These are phyloP conservation scores for Gymnoscopelus microlampas DNA, from an alignment of 2,797 vertebrate species.

Conservation along the genomic window DNA sequence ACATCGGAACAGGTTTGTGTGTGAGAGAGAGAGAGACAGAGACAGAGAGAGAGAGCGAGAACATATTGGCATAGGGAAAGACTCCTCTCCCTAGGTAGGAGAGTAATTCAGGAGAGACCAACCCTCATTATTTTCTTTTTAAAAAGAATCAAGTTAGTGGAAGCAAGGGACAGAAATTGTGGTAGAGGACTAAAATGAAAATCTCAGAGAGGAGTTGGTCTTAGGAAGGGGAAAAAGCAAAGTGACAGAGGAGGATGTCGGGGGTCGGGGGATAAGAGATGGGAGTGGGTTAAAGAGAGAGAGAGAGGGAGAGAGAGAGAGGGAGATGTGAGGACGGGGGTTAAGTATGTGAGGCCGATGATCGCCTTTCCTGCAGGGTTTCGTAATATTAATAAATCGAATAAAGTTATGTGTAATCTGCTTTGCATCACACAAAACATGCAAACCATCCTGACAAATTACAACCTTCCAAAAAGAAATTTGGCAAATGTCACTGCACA, in stretches of 20 bases:
- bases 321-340: not conserved
- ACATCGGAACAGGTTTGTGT: no score
- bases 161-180: conserved; percentile 28
- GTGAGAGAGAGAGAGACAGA: no score
- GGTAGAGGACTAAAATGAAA: conserved; percentile 17
- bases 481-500: conserved; percentile 35
- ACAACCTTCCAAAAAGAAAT: conserved; percentile 52
- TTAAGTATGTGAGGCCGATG: conserved; percentile 39
- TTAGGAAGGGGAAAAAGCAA: conserved; percentile 1
- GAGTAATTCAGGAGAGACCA: conserved; percentile 45
- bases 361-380: conserved; percentile 43
- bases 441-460: conserved; percentile 51
- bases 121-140: conserved; percentile 59
- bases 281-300: not conserved
- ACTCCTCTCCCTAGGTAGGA: conserved; percentile 4
- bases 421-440: conserved; percentile 56
- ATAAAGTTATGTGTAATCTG: conserved; percentile 68
- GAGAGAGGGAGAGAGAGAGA: conserved; percentile 9
- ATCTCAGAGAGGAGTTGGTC: conserved; percentile 9
- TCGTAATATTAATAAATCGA: conserved; percentile 67
- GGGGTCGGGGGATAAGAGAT: not conserved
- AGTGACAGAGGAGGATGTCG: not conserved
- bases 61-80: conserved; percentile 37
- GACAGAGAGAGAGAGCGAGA: not conserved
- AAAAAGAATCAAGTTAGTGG: conserved; percentile 50